Evolutionary conservation across 2,113 vertebrate species (phyloP).

Genomic region (Vidua chalybeata): DNA sequence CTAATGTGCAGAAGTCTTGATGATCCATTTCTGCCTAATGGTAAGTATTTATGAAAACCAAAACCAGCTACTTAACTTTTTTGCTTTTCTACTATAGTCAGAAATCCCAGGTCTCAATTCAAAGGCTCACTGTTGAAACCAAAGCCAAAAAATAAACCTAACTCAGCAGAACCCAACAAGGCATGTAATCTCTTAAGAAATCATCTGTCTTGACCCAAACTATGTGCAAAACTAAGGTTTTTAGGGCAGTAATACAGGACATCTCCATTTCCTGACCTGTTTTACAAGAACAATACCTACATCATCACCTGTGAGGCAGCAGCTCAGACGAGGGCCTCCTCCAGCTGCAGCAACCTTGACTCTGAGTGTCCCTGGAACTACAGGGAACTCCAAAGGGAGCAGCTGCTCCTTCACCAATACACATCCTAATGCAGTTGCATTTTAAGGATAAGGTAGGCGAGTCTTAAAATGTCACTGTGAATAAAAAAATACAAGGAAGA

Average conservation of each 20-base stretch:
- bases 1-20: neutral
- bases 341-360: neutral
- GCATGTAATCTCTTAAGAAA: neutral
- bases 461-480: neutral
- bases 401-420: neutral
- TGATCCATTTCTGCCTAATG: neutral
- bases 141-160: neutral
- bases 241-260: neutral
- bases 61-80: neutral
- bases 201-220: neutral
- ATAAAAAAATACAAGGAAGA: neutral
- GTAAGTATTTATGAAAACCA: neutral
- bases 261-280: neutral
- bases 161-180: neutral
- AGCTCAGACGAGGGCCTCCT: neutral
- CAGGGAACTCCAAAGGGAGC: neutral
- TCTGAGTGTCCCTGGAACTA: neutral
- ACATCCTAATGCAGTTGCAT: neutral
- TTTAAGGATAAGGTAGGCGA: neutral
- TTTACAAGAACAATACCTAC: neutral
- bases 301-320: neutral
- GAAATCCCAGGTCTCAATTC: neutral
- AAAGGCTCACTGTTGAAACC: neutral
- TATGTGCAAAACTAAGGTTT: neutral
- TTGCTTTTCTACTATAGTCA: neutral